A percentile compares a stretch with the other conserved stretches of the same genome.
Conservation (phyloP, 2,113 vertebrate genomes). For the Salvelinus namaycush region DNA sequence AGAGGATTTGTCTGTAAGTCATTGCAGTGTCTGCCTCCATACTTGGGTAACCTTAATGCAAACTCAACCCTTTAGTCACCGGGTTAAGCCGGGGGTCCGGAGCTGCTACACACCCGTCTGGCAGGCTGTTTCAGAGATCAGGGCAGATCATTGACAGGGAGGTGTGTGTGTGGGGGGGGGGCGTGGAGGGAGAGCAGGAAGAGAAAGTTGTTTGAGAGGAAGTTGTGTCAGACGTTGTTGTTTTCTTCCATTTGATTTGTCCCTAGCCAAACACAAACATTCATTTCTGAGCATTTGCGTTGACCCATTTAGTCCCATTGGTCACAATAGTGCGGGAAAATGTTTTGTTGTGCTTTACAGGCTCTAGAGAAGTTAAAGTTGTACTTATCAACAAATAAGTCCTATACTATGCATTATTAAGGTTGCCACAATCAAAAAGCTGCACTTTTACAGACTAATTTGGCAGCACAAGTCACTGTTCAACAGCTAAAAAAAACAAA, state of each 20-base stretch:
- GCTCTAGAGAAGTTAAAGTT: too few species aligned
- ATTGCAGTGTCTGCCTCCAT: not conserved
- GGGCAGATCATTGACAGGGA: not conserved
- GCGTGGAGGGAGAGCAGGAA: not conserved
- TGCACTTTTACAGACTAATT: too few species aligned
- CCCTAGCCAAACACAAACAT: too few species aligned
- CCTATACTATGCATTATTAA: too few species aligned
- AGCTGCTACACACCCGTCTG: constrained; percentile 25
- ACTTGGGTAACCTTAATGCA: constrained; percentile 4
- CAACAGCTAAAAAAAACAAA: too few species aligned
- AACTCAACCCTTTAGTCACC: constrained; percentile 22
- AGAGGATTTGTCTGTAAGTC: constrained; percentile 8
- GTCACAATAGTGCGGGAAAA: too few species aligned
- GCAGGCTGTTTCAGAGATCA: constrained; percentile 24
- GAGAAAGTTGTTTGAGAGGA: not conserved
- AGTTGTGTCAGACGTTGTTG: not conserved
- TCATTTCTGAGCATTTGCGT: too few species aligned
- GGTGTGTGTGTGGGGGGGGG: not conserved
- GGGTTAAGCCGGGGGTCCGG: constrained; percentile 20
- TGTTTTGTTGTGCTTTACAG: too few species aligned
- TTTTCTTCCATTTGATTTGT: not conserved
- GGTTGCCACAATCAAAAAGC: too few species aligned
- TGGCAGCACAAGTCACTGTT: too few species aligned
- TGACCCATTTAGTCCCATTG: too few species aligned
- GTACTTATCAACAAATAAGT: too few species aligned